These are phyloP conservation scores for Osmoderma eremita DNA, from an alignment of 2,888 invertebrate genomes.

Conservation along the genomic window DNA sequence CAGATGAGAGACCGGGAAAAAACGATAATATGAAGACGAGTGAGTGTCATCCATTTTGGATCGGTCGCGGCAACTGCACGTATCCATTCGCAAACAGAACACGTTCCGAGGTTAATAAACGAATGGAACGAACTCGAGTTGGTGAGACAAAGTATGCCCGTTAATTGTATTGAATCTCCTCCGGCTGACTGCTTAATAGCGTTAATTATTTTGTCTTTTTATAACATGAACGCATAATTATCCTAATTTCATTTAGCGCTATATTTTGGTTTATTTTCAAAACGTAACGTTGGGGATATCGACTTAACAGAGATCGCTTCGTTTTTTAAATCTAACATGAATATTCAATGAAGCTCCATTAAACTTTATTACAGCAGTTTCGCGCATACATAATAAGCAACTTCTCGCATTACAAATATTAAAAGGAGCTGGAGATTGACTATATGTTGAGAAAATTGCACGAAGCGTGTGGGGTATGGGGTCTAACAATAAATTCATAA, in stretches of 20 bases:
- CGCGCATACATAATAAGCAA: too few species aligned
- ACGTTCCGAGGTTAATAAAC: slow-evolving; percentile 51
- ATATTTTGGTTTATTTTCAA: slow-evolving; percentile 11
- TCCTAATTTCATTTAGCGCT: slow-evolving; percentile 37
- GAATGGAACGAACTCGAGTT: slow-evolving; percentile 40
- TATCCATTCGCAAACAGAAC: slow-evolving; percentile 49
- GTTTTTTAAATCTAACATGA: slow-evolving; percentile 1
- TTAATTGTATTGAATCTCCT: slow-evolving; percentile 48
- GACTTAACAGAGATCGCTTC: slow-evolving; percentile 4
- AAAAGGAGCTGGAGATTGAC: too few species aligned
- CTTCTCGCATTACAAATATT: too few species aligned
- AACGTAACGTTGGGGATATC: neutral
- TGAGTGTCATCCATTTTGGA: slow-evolving; percentile 42
- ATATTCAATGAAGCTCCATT: slow-evolving; percentile 18
- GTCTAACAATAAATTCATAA: too few species aligned
- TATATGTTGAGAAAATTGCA: too few species aligned
- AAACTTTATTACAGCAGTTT: neutral
- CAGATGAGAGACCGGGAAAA: slow-evolving; percentile 13
- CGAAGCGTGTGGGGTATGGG: too few species aligned
- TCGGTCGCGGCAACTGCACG: slow-evolving; percentile 35
- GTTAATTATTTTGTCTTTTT: slow-evolving; percentile 44
- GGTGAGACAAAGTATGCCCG: slow-evolving; percentile 49
- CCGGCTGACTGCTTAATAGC: slow-evolving; percentile 44
- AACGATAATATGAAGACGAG: slow-evolving; percentile 37
- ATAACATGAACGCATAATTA: slow-evolving; percentile 34